These are phyloP conservation scores for Menidia menidia DNA, from an alignment of 2,797 vertebrate species.

Conservation along the genomic window DNA sequence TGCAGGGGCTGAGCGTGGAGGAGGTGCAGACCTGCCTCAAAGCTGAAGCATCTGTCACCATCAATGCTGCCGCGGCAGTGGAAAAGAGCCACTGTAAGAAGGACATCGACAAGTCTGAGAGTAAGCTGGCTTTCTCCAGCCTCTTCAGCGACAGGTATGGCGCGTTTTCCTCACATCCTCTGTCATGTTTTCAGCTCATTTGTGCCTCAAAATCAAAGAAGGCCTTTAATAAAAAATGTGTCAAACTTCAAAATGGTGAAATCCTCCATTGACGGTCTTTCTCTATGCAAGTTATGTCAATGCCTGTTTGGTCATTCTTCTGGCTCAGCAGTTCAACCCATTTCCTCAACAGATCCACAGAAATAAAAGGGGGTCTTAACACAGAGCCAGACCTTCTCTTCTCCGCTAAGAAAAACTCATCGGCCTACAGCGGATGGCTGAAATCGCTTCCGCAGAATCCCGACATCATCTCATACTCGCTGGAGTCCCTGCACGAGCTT, in stretches of 20 bases:
- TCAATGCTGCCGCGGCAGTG: not conserved
- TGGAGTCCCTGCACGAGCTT: constrained; percentile 84
- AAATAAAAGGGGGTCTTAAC: constrained; percentile 78
- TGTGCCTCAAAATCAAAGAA: fast-evolving
- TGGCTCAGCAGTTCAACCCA: not conserved
- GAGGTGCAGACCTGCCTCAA: constrained; percentile 85
- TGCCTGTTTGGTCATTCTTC: not conserved
- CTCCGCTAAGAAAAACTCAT: constrained; percentile 69
- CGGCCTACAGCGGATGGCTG: constrained; percentile 85
- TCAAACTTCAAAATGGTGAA: too few relatives aligned
- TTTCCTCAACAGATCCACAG: constrained; percentile 67
- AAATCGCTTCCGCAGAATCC: constrained; percentile 74
- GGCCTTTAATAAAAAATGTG: too few relatives aligned
- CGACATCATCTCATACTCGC: constrained; percentile 82
- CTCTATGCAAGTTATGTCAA: too few relatives aligned
- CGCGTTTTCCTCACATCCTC: not conserved
- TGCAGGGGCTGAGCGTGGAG: constrained; percentile 76
- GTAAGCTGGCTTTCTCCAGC: constrained; percentile 80
- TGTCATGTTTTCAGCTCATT: not conserved
- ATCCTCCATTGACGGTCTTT: too few relatives aligned
- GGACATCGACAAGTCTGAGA: constrained; percentile 67
- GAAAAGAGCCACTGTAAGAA: constrained; percentile 77
- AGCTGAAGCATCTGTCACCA: constrained; percentile 76
- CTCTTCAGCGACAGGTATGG: constrained; percentile 82
- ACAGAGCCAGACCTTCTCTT: constrained; percentile 85